phyloP scores from a whole-genome alignment of 2,113 vertebrate genomes.

The Solea solea region DNA sequence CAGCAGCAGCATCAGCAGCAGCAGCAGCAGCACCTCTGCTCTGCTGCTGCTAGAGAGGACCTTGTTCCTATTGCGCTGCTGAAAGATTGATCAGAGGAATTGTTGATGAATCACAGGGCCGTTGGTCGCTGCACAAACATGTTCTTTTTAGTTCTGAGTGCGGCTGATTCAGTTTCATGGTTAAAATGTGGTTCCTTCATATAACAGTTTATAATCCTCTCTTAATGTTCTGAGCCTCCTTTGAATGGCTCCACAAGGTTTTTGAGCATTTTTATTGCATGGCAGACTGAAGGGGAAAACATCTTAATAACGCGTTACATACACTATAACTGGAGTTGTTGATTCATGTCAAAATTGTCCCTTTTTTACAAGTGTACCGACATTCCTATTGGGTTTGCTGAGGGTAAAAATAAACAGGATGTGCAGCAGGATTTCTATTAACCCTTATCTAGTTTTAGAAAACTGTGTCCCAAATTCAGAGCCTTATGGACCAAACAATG shows the following conservation, averaged over 20 bases:
- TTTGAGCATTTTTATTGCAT: conserved; percentile 18
- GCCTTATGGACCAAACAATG: no score
- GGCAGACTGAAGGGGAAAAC: not conserved
- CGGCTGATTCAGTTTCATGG: conserved; percentile 22
- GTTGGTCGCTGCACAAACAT: not conserved
- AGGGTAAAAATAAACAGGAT: no score
- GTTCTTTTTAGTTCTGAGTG: not conserved
- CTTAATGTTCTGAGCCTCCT: conserved; percentile 36
- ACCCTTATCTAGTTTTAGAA: no score
- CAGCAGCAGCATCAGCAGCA: not conserved
- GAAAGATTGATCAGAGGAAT: conserved; percentile 15
- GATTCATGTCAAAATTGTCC: no score
- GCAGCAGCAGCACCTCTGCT: not conserved
- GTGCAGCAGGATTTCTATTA: no score
- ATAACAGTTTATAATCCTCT: conserved; percentile 37
- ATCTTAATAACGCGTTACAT: not conserved
- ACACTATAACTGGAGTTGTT: not conserved
- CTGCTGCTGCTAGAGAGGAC: conserved; percentile 3
- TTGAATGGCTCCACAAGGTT: conserved; percentile 33
- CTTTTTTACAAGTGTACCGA: no score
- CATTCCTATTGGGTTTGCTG: no score
- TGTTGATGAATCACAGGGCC: not conserved
- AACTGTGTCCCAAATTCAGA: no score
- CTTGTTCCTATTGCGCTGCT: not conserved
- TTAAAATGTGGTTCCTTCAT: conserved; percentile 31